Base-by-base conservation (phyloP, 2,797 vertebrate genomes). In the Miichthys miiuy region DNA sequence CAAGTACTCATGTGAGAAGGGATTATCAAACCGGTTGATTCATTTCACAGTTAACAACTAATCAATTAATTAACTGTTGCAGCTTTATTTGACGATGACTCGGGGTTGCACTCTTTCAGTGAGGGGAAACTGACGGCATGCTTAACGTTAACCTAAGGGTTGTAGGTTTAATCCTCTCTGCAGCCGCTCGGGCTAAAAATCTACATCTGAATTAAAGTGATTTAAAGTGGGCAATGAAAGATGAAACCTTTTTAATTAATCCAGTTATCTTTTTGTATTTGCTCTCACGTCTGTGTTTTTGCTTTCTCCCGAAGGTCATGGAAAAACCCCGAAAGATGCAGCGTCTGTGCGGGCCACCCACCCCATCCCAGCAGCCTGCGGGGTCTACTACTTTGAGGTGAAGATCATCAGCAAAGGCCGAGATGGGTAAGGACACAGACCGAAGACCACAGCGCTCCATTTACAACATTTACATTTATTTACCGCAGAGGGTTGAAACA, bases 401-500 rank as follows among this genome's bases (percentile, higher is more conserved):
- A 99, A 99, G 95, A 99, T 99, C 86, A 97, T 99, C 94, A 99
- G 98, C 90, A 99, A 99, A 95, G 98, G 98, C 90, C 94, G 98
- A 96, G 98, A 99, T 92, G 98, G 98, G 98, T 99, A 95, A 96
- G 94, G 13, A 65, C 47, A 16, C 55, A 12, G 1, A 69, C 46
- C 38, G 4, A 42, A 27, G 9, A 46, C 25, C 41, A 16, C 23
- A 44, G 4, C 27, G n/a, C 11, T 27, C 25, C 4, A 18, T 46
- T 10, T n/a, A 25, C 20, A 34, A 17, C 57, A 27, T 6, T 30
- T 42, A 42, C 10, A 42, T 42, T 42, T 30, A 30, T 30, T 30
- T 30, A n/a, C n/a, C n/a, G n/a, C n/a, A n/a, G n/a, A 27, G 25
- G 25, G 3, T 30, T 30, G 30, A 30, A 30, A 30, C 30, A 30